Evolutionary conservation across 2,113 vertebrate species (phyloP).

Genomic region (Pogonocichla stellata): DNA sequence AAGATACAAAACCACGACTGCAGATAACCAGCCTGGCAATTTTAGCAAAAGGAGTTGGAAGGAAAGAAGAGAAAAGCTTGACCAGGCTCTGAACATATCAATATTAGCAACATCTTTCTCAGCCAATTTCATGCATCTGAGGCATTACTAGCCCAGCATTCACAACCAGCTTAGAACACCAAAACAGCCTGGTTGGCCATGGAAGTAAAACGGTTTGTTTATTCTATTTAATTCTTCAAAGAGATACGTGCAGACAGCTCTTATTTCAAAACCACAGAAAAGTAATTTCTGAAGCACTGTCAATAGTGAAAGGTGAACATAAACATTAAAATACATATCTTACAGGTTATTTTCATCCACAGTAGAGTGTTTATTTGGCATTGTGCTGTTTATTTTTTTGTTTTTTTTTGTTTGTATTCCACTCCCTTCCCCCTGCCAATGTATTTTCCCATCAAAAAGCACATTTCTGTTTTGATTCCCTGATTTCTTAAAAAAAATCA

Average conservation of each 20-base stretch:
- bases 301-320: not conserved
- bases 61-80: not conserved
- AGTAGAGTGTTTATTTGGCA: accelerated
- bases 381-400: accelerated
- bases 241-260: not conserved
- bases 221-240: not conserved
- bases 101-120: not conserved
- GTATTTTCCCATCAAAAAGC: not conserved
- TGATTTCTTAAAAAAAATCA: not conserved
- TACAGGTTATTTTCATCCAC: not conserved
- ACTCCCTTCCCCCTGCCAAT: accelerated
- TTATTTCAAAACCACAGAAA: not conserved
- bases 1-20: not conserved
- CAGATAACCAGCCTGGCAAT: not conserved
- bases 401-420: not conserved
- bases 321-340: not conserved
- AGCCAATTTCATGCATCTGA: not conserved
- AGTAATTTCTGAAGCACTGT: not conserved
- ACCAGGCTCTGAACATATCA: not conserved
- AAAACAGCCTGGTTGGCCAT: not conserved
- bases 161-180: not conserved
- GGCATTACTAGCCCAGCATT: not conserved
- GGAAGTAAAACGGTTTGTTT: not conserved
- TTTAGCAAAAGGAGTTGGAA: not conserved
- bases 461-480: not conserved